Conservation (phyloP, 2,113 vertebrate species). For the Mastomys natalensis region DNA sequence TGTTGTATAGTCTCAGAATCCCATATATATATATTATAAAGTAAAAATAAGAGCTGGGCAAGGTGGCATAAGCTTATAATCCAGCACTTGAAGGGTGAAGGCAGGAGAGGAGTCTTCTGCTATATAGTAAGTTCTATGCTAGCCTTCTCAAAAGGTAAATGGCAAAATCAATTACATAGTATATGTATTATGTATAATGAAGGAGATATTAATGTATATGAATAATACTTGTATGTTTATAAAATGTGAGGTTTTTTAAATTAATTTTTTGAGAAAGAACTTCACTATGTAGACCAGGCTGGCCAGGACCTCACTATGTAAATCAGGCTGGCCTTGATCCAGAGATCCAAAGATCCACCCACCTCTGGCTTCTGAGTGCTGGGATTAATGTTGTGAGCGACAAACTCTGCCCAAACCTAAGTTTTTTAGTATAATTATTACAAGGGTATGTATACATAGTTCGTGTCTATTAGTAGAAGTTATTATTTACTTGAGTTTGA, state of each 20-base stretch:
- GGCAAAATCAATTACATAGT: neutral
- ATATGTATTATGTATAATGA: neutral
- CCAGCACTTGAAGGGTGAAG: too few species aligned
- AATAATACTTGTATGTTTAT: neutral
- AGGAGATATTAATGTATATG: neutral
- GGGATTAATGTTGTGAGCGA: neutral
- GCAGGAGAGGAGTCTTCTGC: neutral
- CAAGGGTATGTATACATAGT: neutral
- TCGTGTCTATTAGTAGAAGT: neutral
- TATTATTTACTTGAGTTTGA: neutral
- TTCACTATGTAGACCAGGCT: neutral
- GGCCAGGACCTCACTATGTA: neutral
- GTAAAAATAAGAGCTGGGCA: neutral
- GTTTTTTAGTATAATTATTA: slow-evolving; percentile 3
- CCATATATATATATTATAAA: neutral
- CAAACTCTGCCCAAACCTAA: neutral
- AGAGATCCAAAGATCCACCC: neutral
- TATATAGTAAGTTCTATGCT: neutral
- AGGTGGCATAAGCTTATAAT: neutral
- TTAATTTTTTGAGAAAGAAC: neutral
- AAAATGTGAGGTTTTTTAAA: neutral
- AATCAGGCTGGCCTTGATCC: neutral
- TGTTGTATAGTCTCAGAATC: neutral
- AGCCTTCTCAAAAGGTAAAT: neutral
- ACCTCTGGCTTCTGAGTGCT: neutral